phyloP scores from a whole-genome alignment of 2,113 vertebrate species.

The Ia io region DNA sequence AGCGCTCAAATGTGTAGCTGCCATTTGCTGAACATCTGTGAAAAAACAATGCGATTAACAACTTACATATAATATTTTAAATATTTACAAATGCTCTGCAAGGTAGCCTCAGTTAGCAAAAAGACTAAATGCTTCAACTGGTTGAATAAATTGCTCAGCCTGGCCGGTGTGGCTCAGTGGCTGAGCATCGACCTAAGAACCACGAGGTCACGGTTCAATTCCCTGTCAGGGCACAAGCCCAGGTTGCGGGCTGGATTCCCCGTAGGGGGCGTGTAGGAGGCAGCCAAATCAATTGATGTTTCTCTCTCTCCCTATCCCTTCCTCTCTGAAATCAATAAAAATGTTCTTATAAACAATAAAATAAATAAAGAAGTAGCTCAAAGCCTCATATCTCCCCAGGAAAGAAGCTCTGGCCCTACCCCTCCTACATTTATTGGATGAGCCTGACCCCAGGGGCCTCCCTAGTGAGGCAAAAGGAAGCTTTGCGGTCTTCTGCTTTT shows the following conservation, averaged over 20 bases:
- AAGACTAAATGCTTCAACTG: not conserved
- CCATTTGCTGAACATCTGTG: conserved; percentile 37
- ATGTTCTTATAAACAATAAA: no score
- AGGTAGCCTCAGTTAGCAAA: conserved; percentile 33
- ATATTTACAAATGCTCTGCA: conserved; percentile 14
- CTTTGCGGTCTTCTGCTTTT: not conserved
- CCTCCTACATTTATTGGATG: not conserved
- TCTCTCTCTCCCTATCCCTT: no score
- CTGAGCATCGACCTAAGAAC: no score
- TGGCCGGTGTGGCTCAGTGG: no score
- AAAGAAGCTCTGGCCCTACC: not conserved
- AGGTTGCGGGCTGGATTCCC: no score
- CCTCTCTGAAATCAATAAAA: no score
- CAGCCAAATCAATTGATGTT: no score
- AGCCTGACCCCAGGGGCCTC: not conserved
- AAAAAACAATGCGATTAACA: conserved; percentile 44
- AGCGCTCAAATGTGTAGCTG: not conserved
- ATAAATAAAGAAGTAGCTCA: not conserved
- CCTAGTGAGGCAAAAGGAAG: not conserved
- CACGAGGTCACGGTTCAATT: no score
- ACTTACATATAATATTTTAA: conserved; percentile 26
- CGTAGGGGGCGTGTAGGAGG: no score
- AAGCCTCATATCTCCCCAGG: not conserved
- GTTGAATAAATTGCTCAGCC: conserved; percentile 19
- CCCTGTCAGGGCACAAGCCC: no score